phyloP scores from a whole-genome alignment of 2,797 vertebrate species.

The Molothrus aeneus region DNA sequence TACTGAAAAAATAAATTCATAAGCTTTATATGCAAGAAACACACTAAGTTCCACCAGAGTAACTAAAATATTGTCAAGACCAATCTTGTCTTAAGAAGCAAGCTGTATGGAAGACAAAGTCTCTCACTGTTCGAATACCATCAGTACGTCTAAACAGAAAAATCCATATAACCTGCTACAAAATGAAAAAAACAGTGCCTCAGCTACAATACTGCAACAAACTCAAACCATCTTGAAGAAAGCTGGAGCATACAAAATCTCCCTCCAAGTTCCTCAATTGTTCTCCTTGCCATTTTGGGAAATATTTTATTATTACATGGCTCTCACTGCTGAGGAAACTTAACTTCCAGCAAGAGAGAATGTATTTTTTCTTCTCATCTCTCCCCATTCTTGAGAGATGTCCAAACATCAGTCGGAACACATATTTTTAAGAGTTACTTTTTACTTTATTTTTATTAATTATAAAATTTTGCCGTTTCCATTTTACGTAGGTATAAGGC shows the following conservation, averaged over 20 bases:
- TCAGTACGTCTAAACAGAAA: background rate
- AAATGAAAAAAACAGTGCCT: background rate
- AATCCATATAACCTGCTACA: background rate
- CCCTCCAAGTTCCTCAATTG: background rate
- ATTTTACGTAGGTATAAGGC: background rate
- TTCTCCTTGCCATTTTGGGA: background rate
- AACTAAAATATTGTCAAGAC: background rate
- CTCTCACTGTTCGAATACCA: background rate
- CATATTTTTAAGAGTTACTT: background rate
- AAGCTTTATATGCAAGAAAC: background rate
- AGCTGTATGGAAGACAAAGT: background rate
- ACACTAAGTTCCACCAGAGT: background rate
- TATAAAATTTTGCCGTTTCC: background rate
- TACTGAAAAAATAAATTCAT: background rate
- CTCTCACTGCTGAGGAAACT: background rate
- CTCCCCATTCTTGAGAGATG: background rate
- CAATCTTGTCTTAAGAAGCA: background rate
- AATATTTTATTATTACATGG: background rate
- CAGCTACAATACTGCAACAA: background rate
- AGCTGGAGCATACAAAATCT: background rate
- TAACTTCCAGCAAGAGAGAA: background rate
- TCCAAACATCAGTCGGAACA: background rate
- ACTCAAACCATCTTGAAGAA: background rate
- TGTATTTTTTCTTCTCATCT: background rate
- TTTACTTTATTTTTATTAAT: background rate